Evolutionary conservation across 2,888 invertebrate genomes (phyloP).

Genomic region (Leucozona laternaria): DNA sequence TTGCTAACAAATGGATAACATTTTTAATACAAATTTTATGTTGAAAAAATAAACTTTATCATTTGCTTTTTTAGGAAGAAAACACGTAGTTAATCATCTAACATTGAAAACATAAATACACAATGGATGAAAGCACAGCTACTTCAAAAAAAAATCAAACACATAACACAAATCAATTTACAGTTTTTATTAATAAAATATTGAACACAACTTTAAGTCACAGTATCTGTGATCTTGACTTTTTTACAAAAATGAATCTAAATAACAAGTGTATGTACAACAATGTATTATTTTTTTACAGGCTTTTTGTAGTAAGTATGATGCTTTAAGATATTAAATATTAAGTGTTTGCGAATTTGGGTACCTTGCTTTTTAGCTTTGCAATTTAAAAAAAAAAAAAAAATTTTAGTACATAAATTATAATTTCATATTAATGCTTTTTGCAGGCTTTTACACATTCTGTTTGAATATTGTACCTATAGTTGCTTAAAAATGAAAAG

Average conservation of each 20-base stretch:
- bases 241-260: slow-evolving; percentile 38
- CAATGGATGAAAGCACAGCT: slow-evolving; percentile 60
- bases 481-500: background rate
- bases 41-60: slow-evolving; percentile 37
- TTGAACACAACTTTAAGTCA: slow-evolving; percentile 11
- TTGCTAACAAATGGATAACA: slow-evolving; percentile 32
- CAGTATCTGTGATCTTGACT: slow-evolving; percentile 38
- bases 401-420: background rate
- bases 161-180: slow-evolving; percentile 37
- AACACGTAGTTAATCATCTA: slow-evolving; percentile 61
- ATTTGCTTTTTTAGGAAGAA: slow-evolving; percentile 64
- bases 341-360: slow-evolving; percentile 30
- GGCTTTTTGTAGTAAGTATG: slow-evolving; percentile 82
- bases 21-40: slow-evolving; percentile 33
- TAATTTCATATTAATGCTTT: slow-evolving; percentile 46
- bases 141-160: slow-evolving; percentile 25
- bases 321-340: slow-evolving; percentile 60
- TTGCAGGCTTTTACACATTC: slow-evolving; percentile 60
- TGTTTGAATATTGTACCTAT: slow-evolving; percentile 26
- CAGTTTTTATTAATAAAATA: slow-evolving; percentile 19
- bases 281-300: slow-evolving; percentile 78
- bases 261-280: slow-evolving; percentile 59
- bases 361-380: slow-evolving; percentile 34
- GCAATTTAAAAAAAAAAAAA: background rate
- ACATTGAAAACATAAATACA: slow-evolving; percentile 57